These are phyloP conservation scores for Hypsibius dujardini DNA, from an alignment of 1,140 invertebrate species.

Conservation along the genomic window DNA sequence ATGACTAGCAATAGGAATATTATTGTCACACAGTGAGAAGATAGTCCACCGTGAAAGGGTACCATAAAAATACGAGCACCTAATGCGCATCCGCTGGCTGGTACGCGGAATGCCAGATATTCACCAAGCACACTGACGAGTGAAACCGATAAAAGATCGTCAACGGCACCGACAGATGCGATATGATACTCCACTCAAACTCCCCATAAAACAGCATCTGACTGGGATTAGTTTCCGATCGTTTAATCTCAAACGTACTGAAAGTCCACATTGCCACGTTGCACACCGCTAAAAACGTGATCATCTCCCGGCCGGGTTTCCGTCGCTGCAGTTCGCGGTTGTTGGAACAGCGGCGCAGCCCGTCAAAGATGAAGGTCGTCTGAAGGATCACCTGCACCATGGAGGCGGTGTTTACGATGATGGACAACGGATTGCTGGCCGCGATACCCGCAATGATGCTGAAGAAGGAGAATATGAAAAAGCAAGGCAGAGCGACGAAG, in stretches of 20 bases:
- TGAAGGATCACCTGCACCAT: slow-evolving; percentile 62
- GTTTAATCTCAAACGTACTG: slow-evolving; percentile 80
- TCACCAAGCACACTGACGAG: slow-evolving; percentile 82
- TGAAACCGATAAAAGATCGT: slow-evolving; percentile 92
- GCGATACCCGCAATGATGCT: slow-evolving; percentile 44
- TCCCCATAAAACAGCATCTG: slow-evolving; percentile 82
- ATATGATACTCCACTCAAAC: slow-evolving; percentile 79
- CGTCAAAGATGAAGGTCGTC: slow-evolving; percentile 82
- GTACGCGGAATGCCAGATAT: slow-evolving; percentile 96
- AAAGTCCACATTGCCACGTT: slow-evolving; percentile 62
- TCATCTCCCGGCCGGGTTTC: slow-evolving; percentile 55
- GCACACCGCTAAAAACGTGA: slow-evolving; percentile 58
- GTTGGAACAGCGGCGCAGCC: slow-evolving; percentile 51
- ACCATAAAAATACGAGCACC: too few species aligned
- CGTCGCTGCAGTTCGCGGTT: slow-evolving; percentile 41
- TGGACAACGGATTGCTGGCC: slow-evolving; percentile 33
- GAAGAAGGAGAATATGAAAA: slow-evolving; percentile 48
- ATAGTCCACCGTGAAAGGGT: too few species aligned
- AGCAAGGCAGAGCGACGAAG: slow-evolving; percentile 61
- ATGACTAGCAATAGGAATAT: too few species aligned
- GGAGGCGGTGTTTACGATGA: slow-evolving; percentile 38
- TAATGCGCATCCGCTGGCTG: slow-evolving; percentile 41
- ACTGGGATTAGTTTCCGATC: slow-evolving; percentile 70
- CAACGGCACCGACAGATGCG: slow-evolving; percentile 74
- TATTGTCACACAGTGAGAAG: too few species aligned